Base-by-base conservation (phyloP, 92 coral and sea anemone species). In the Parazoanthus atlanticus region DNA sequence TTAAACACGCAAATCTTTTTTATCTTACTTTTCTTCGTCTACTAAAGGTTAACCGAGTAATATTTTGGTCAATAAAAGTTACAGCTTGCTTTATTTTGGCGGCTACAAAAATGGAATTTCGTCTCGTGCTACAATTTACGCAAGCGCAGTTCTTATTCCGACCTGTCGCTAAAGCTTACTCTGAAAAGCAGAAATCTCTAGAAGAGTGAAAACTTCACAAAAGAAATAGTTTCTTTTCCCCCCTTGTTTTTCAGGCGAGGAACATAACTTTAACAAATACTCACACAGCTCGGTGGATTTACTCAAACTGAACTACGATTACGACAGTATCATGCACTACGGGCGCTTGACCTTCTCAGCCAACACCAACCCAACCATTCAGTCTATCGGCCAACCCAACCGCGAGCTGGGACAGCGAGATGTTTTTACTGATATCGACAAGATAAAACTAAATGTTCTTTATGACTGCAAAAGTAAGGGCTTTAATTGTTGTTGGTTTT, bases 251-350 rank as follows among this genome's bases (percentile, higher is more conserved):
- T 29, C 81, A 94, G 97, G 93, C 1, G 93, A 94, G 80, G 91
- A 88, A 43, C 81, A 94, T 86, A 94, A 94, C 75, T 94, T 94
- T 52, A 91, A 90, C 88, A 94, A 92, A 90, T 89, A 92, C 82
- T 77, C 82, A 26, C 91, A 92, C 79, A 89, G 91, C 47, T 88
- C 75, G 19, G 88, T 94, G 33, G 97, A 94, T 70, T 75, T 91
- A 28, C 91, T 90, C 9, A 88, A 91, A 56, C 90, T 92, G 36
- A 91, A 94, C 41, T 94, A 94, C 64, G 97, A 94, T 69, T 92
- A 86, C 47, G 90, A 92, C 54, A 90, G 93, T 77, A 84, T 94
- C 85, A 94, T 94, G 97, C 97, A 94, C 64, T 94, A 94, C 80
- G 96, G 96, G 1, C 90, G 86, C 31, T 26, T 76, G 2, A 90